Evolutionary conservation across 2,888 invertebrate species (phyloP).

Genomic region (Scaptomyza polygonia): DNA sequence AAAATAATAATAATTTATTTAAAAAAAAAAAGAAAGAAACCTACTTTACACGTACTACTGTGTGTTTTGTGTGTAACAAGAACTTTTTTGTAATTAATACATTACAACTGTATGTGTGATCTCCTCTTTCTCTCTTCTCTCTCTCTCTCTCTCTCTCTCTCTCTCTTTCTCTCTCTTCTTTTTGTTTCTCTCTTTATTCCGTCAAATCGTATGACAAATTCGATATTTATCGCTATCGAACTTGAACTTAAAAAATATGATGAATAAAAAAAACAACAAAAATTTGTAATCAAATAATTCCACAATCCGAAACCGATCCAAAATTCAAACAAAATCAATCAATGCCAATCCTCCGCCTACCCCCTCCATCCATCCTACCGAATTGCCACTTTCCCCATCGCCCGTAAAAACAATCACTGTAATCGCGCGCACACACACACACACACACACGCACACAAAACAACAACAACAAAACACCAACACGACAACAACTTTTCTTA

Average conservation of each 20-base stretch:
- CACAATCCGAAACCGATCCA: constrained; percentile 29
- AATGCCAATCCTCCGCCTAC: not conserved
- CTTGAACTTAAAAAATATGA: constrained; percentile 13
- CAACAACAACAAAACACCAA: not conserved
- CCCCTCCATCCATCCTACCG: not conserved
- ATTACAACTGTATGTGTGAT: constrained; percentile 80
- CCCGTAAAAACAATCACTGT: constrained; percentile 32
- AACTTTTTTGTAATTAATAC: constrained; percentile 73
- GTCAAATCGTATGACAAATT: constrained; percentile 53
- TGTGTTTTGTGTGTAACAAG: constrained; percentile 72
- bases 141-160: constrained; percentile 78
- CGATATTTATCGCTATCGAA: constrained; percentile 26
- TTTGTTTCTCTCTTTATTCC: constrained; percentile 78
- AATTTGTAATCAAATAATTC: constrained; percentile 25
- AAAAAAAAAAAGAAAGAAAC: constrained; percentile 19
- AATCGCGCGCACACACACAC: constrained; percentile 14
- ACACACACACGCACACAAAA: not conserved
- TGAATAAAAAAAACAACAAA: not conserved
- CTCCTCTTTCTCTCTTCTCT: constrained; percentile 77
- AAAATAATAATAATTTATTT: too few species aligned
- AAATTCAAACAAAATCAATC: constrained; percentile 18
- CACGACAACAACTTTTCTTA: constrained; percentile 21
- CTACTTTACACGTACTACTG: constrained; percentile 67
- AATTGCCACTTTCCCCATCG: constrained; percentile 14
- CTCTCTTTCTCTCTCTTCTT: constrained; percentile 77